A percentile compares a stretch with the other conserved stretches of the same genome.
Conservation (phyloP, 2,113 vertebrate species). For the Myodes glareolus region DNA sequence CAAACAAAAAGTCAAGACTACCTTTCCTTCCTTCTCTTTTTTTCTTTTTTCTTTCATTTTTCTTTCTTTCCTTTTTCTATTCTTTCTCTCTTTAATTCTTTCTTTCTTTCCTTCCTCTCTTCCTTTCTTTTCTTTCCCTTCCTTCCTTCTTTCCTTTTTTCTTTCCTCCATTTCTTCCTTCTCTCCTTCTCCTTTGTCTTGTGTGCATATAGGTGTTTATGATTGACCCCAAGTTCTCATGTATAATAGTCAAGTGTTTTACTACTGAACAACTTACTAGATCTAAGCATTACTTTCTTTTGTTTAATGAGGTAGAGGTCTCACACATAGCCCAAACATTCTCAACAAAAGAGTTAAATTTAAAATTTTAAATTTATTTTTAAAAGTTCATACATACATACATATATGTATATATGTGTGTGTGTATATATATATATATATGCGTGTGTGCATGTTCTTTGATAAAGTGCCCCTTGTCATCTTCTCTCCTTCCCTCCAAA, state of each 20-base stretch:
- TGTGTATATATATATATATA: too few species aligned
- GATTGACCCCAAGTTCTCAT: too few species aligned
- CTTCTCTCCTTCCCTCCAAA: background rate
- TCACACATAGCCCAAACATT: background rate
- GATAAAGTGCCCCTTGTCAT: too few species aligned
- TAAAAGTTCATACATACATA: background rate
- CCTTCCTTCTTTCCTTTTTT: background rate
- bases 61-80: background rate
- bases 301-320: background rate
- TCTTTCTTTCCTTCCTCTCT: background rate
- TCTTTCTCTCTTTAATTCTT: background rate
- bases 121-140: too few species aligned
- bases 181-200: background rate
- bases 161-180: background rate
- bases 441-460: background rate
- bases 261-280: too few species aligned
- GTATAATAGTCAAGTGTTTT: background rate
- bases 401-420: too few species aligned
- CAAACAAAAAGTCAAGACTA: background rate
- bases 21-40: background rate
- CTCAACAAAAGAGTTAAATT: background rate
- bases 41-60: background rate
- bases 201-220: too few species aligned
- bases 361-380: background rate
- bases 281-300: background rate